A percentile compares a stretch with the other conserved stretches of the same genome.
phyloP scores from a whole-genome alignment of 2,888 invertebrate species.

The Synanthedon andrenaeformis region DNA sequence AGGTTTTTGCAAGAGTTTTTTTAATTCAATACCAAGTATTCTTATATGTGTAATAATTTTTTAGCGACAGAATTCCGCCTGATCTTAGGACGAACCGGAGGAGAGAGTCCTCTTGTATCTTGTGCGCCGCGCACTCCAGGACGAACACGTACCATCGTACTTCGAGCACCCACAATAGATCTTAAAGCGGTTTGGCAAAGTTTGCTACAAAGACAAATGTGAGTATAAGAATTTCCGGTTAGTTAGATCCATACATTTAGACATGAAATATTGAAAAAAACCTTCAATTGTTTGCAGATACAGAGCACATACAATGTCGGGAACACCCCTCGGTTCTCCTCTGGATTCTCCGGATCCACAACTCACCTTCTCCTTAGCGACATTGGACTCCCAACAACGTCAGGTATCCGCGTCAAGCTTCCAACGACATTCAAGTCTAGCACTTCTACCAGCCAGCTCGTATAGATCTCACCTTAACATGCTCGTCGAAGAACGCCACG shows the following conservation, averaged over 20 bases:
- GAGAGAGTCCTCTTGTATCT: constrained; percentile 79
- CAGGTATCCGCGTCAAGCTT: constrained; percentile 73
- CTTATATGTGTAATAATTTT: constrained; percentile 7
- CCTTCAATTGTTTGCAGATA: constrained; percentile 70
- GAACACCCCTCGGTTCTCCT: constrained; percentile 85
- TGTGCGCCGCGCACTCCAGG: constrained; percentile 80
- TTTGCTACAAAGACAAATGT: constrained; percentile 88
- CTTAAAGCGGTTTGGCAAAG: constrained; percentile 93
- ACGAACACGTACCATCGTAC: constrained; percentile 76
- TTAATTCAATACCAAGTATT: background rate
- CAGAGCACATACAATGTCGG: constrained; percentile 84
- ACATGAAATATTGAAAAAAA: background rate
- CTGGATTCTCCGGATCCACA: constrained; percentile 83
- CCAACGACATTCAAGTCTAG: constrained; percentile 58
- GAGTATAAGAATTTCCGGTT: constrained; percentile 38
- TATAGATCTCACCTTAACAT: constrained; percentile 63
- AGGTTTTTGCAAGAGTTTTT: constrained; percentile 5
- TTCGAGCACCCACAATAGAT: constrained; percentile 85
- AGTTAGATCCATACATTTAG: background rate
- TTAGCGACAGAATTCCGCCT: constrained; percentile 88
- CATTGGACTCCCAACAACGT: constrained; percentile 70
- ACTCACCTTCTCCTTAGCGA: constrained; percentile 74
- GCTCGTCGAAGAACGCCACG: constrained; percentile 57
- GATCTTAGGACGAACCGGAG: constrained; percentile 78
- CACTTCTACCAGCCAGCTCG: constrained; percentile 59